Base-by-base conservation (phyloP, 2,797 vertebrate species). In the Sciurus vulgaris region DNA sequence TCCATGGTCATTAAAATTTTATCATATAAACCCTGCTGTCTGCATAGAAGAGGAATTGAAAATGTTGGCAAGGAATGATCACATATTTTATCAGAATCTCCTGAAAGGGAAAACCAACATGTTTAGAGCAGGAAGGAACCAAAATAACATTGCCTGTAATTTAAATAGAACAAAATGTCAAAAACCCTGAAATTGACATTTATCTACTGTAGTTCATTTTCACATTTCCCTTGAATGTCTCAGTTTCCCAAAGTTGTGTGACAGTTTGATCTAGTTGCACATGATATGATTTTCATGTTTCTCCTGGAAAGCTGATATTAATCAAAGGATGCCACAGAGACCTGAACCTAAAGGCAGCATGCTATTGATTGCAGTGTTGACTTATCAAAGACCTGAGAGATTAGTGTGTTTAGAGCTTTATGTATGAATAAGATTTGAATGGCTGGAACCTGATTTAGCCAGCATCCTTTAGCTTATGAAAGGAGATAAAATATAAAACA, bases 1-100 rank as follows among this genome's bases (percentile, higher is more conserved):
- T 97, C 98, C 96, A 84, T 24, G 96, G 97, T 98, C 98, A 98
- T 99, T 98, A 98, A 98, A 96, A 97, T 98, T 98, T 98, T 98
- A 98, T 98, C 98, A 96, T 97, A 98, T 96, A 97, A 98, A 97
- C 97, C 97, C 97, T 98, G 97, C 97, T n/a, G 93, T 98, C 97
- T 98, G 97, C 95, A 97, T 88, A 6, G 26, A 98, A 97, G 97
- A 98, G 94, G 96, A 98, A 98, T 89, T 97, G 97, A 97, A 98
- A 98, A 91, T 94, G 86, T 97, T 98, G 98, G 98, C 97, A 98
- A 97, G 97, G 91, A 69, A 97, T n/a, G 79, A 97, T 98, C 97
- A 95, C 61, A 92, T 97, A 98, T 98, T 98, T 98, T 98, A 98
- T 98, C 98, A 97, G 98, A 98, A 95, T 97, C 96, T 98, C 97